These are phyloP conservation scores for Lasioglossum calceatum DNA, from an alignment of 2,888 invertebrate species.

Conservation along the genomic window DNA sequence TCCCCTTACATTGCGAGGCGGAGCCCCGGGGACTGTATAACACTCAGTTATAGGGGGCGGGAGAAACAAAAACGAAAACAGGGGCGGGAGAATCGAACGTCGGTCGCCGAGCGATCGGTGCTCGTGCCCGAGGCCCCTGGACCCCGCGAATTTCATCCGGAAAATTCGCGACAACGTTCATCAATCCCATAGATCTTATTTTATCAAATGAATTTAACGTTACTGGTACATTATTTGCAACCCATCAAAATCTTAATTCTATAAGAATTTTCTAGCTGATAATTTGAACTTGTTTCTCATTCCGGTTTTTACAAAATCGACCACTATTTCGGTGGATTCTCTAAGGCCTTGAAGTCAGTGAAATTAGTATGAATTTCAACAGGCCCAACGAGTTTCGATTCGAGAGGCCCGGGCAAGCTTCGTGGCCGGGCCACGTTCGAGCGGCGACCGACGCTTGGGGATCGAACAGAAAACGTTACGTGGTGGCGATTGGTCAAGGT, in stretches of 20 bases:
- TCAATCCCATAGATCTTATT: not conserved
- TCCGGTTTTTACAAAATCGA: not conserved
- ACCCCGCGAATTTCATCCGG: not conserved
- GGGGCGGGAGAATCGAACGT: conserved; percentile 24
- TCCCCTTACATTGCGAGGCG: conserved; percentile 97
- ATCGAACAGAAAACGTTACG: conserved; percentile 43
- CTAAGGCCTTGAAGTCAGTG: not conserved
- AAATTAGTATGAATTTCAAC: not conserved
- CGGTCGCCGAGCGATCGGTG: conserved; percentile 56
- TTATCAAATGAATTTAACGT: not conserved
- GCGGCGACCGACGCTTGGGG: conserved; percentile 60
- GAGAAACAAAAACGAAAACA: conserved; percentile 72
- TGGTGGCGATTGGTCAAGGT: conserved; percentile 54
- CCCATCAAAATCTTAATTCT: not conserved
- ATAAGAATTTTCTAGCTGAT: not conserved
- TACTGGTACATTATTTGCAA: not conserved
- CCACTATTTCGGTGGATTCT: not conserved
- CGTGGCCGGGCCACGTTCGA: conserved; percentile 48
- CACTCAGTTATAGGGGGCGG: conserved; percentile 85
- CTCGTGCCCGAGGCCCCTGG: conserved; percentile 23
- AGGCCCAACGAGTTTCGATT: conserved; percentile 8
- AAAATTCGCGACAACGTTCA: not conserved
- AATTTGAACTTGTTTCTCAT: not conserved
- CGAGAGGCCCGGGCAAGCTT: not conserved
- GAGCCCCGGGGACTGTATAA: conserved; percentile 96